Base-by-base conservation (phyloP, 1,140 invertebrate species). In the Magallana ariakensis region DNA sequence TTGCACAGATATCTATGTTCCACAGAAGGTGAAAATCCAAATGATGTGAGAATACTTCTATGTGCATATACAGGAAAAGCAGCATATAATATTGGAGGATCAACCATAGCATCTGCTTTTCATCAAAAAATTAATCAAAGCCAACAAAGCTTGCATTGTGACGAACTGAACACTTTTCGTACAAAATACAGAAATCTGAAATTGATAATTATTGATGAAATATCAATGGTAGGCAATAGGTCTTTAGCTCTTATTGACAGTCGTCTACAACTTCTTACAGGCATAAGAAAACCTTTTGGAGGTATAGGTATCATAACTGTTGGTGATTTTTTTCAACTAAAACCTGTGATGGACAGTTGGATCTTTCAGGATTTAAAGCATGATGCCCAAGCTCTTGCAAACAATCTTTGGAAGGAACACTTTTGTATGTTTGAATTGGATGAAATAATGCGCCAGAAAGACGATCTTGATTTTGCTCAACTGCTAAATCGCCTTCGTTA, bases 391-490 rank as follows among this genome's bases (percentile, higher is more conserved):
- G 60, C 57, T 16, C 83, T 62, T 66, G 57, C 83, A 62, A 46
- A 22, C n/a, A 56, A 83, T 19, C 16, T 56, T 57, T 56, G 82
- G 82, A 46, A 80, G 26, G 75, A 80, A 19, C 26, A 19, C 16
- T 80, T 80, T 33, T 13, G 26, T 9, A 80, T 80, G 10, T n/a
- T n/a, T 88, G 87, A 91, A 84, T 55, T 91, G 15, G 90, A 60
- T 80, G 85, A 87, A 55, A 88, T 91, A 19, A 91, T 91, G 89
- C 58, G 89, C 75, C 89, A 89, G 70, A 87, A 60, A 80, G 85
- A 89, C 85, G 87, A 89, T 62, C 86, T 80, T 56, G 26, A 62
- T 5, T 91, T 89, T 91, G 88, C 89, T 57, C 60, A 91, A 80
- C 60, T 88, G 11, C 56, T 90, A 0, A 89, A 91, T 70, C 83